phyloP scores from a whole-genome alignment of 2,888 invertebrate genomes.

The Oxystoma pomonae region DNA sequence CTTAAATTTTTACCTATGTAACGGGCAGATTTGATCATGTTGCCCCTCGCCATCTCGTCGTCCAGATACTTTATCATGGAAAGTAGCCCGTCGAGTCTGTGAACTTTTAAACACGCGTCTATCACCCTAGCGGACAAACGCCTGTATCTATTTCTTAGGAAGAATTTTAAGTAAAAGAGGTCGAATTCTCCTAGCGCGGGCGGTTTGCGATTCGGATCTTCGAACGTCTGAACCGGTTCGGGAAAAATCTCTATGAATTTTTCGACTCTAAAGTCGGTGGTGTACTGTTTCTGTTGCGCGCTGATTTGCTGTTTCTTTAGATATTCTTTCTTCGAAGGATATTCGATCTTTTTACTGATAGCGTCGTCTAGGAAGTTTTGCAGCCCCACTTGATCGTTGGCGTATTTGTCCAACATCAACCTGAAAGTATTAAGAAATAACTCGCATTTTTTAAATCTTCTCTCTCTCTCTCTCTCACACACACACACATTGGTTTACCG shows the following conservation, averaged over 20 bases:
- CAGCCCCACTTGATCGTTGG: slow-evolving; percentile 28
- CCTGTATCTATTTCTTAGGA: slow-evolving; percentile 28
- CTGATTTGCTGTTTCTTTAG: slow-evolving; percentile 36
- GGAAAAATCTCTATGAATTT: slow-evolving; percentile 48
- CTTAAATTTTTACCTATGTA: too few relatives aligned
- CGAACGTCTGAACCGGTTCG: slow-evolving; percentile 41
- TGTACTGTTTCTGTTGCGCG: slow-evolving; percentile 47
- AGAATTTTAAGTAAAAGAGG: slow-evolving; percentile 20
- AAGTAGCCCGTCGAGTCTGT: background rate
- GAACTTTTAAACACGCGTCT: background rate
- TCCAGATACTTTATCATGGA: background rate
- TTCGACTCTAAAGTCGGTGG: slow-evolving; percentile 44
- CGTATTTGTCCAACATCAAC: slow-evolving; percentile 28
- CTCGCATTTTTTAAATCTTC: too few relatives aligned
- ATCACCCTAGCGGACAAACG: slow-evolving; percentile 22
- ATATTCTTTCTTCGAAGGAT: slow-evolving; percentile 38
- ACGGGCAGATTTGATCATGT: too few relatives aligned
- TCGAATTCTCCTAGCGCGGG: background rate
- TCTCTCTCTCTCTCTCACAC: too few relatives aligned
- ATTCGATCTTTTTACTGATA: slow-evolving; percentile 29
- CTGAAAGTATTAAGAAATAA: too few relatives aligned
- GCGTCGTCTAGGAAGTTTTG: slow-evolving; percentile 30
- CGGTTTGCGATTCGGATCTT: slow-evolving; percentile 25
- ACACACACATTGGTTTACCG: too few relatives aligned
- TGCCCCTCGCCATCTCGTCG: background rate